Base-by-base conservation (phyloP, 2,113 vertebrate genomes). In the Misgurnus mizolepis region DNA sequence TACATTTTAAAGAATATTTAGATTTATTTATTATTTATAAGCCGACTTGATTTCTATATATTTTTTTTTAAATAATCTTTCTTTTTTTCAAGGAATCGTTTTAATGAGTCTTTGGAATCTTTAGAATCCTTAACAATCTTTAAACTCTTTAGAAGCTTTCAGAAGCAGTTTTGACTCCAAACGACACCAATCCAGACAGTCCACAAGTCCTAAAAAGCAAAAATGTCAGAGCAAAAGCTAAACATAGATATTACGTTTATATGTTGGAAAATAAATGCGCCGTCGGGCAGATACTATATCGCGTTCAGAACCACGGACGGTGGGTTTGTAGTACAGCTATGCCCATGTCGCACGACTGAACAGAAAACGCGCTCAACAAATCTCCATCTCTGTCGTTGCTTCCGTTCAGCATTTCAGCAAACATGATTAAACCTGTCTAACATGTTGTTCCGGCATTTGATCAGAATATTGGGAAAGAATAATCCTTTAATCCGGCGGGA, bases 401-500 rank as follows among this genome's bases (percentile, higher is more conserved):
- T 65, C 39, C 41, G 40, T 53, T 34, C 27, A 34, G 27, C 22
- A 22, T 47, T 6, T 56, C 49, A 49, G 18, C 2, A 81, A 17
- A 62, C 64, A 34, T 49, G 17, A 81, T 76, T 67, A 53, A 72
- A 43, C 18, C 53, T 50, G 55, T 66, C 61, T 4, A 79, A 43
- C 41, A 58, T 60, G 49, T 72, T 73, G 67, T 65, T 78, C 61
- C 69, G 7, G 47, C 55, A 62, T 79, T 70, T 73, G 78, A 72
- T 73, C 53, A 78, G 56, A 84, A 77, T 58, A 60, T 49, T 50
- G 72, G 3, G 40, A 80, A 18, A 47, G 27, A 69, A 64, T 82
- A 82, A 82, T 79, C 76, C 81, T 56, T 67, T 79, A 82, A 60
- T 79, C 76, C 81, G 11, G 8, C 39, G 22, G 10, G 55, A 82